Evolutionary conservation across 2,888 invertebrate genomes (phyloP).

Genomic region (Leptodirus hochenwartii): DNA sequence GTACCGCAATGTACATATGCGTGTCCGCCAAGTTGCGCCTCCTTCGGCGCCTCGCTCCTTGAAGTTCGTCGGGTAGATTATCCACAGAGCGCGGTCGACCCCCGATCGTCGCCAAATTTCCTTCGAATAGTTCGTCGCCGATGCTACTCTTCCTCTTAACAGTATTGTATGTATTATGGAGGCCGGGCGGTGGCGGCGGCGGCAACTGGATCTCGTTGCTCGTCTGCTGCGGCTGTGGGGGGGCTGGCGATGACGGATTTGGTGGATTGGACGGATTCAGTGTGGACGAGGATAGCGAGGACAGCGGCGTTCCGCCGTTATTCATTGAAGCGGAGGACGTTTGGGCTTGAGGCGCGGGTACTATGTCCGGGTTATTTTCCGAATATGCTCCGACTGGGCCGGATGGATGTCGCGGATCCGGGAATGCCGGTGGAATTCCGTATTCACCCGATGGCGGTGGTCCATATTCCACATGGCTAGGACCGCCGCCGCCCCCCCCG

Average conservation of each 20-base stretch:
- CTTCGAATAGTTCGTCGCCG: slow-evolving; percentile 48
- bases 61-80: slow-evolving; percentile 59
- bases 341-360: slow-evolving; percentile 68
- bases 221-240: slow-evolving; percentile 36
- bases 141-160: slow-evolving; percentile 57
- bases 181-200: slow-evolving; percentile 71
- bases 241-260: slow-evolving; percentile 34
- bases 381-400: slow-evolving; percentile 70
- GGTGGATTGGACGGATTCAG: slow-evolving; percentile 49
- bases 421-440: slow-evolving; percentile 62
- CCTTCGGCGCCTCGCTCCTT: slow-evolving; percentile 51
- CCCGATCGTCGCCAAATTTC: slow-evolving; percentile 62
- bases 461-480: slow-evolving; percentile 44
- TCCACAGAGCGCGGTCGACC: slow-evolving; percentile 81
- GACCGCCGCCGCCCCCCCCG: slow-evolving; percentile 24
- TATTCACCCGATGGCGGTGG: slow-evolving; percentile 49
- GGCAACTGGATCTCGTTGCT: slow-evolving; percentile 56
- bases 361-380: slow-evolving; percentile 61
- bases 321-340: slow-evolving; percentile 40
- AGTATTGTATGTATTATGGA: slow-evolving; percentile 60
- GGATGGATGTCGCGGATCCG: slow-evolving; percentile 75
- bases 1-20: slow-evolving; percentile 39
- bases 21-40: slow-evolving; percentile 34
- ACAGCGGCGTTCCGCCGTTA: no score
- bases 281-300: no score